These are phyloP conservation scores for Lomographa bimaculata DNA, from an alignment of 2,888 invertebrate species.

Conservation along the genomic window DNA sequence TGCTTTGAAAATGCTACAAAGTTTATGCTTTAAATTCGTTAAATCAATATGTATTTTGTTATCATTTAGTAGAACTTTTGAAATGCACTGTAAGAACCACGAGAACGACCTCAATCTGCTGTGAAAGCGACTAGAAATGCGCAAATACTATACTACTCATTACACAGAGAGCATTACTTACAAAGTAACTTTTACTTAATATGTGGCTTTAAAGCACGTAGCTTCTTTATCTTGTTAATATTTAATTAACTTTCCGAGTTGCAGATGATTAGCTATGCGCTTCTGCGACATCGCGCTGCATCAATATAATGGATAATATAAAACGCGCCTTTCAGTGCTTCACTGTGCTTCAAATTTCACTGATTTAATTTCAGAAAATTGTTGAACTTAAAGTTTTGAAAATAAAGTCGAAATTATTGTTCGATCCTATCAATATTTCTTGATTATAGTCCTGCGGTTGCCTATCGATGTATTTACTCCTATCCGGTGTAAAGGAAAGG, in stretches of 20 bases:
- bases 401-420: slow-evolving; percentile 3
- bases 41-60: too few species aligned
- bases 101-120: neutral
- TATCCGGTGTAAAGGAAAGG: slow-evolving; percentile 27
- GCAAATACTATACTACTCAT: slow-evolving; percentile 3
- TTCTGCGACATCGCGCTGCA: slow-evolving; percentile 12
- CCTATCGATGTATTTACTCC: slow-evolving; percentile 56
- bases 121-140: slow-evolving; percentile 5
- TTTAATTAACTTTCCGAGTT: slow-evolving; percentile 12
- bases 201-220: too few species aligned
- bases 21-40: too few species aligned
- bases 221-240: slow-evolving; percentile 5
- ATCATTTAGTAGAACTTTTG: neutral
- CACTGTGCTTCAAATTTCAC: slow-evolving; percentile 37
- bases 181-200: too few species aligned
- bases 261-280: slow-evolving; percentile 8
- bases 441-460: slow-evolving; percentile 31
- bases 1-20: too few species aligned
- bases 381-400: slow-evolving; percentile 1
- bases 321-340: slow-evolving; percentile 32
- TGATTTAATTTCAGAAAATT: slow-evolving; percentile 4
- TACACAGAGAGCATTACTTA: slow-evolving; percentile 1
- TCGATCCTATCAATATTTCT: slow-evolving; percentile 8
- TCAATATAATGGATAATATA: slow-evolving; percentile 16
- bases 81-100: neutral